phyloP scores from a whole-genome alignment of 2,797 vertebrate genomes.

The Sebastes matsubarae region DNA sequence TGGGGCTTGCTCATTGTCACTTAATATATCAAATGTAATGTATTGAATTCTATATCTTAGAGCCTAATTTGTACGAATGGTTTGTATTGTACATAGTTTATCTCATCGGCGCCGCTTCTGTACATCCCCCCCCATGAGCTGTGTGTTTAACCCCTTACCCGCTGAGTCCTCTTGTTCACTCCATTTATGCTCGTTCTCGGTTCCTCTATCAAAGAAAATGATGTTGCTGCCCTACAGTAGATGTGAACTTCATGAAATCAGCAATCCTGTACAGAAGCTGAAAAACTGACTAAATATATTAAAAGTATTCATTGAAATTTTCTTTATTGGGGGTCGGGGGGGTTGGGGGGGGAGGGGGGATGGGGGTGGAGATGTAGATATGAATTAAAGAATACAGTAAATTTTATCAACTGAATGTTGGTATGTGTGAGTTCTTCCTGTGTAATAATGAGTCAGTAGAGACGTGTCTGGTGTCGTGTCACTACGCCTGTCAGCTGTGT shows the following conservation, averaged over 20 bases:
- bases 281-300: slow-evolving; percentile 94
- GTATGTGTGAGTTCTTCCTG: slow-evolving; percentile 61
- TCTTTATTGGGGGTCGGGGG: slow-evolving; percentile 87
- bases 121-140: slow-evolving; percentile 92
- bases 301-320: slow-evolving; percentile 90
- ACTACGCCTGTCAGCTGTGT: background rate
- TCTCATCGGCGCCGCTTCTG: slow-evolving; percentile 92
- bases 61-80: slow-evolving; percentile 98
- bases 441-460: background rate
- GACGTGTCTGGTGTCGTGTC: background rate
- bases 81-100: slow-evolving; percentile 99
- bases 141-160: slow-evolving; percentile 55
- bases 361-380: slow-evolving; percentile 87
- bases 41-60: slow-evolving; percentile 96
- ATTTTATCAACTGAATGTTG: slow-evolving; percentile 87
- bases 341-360: slow-evolving; percentile 57
- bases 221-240: slow-evolving; percentile 89
- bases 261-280: slow-evolving; percentile 94
- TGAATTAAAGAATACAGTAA: slow-evolving; percentile 88
- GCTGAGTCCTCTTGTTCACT: slow-evolving; percentile 70
- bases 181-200: slow-evolving; percentile 92
- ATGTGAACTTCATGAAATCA: slow-evolving; percentile 92
- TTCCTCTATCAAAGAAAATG: slow-evolving; percentile 89
- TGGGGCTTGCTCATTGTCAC: slow-evolving; percentile 88
- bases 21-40: slow-evolving; percentile 91